Evolutionary conservation across 1,140 invertebrate species (phyloP).

Genomic region (Sminthurides bifidus): DNA sequence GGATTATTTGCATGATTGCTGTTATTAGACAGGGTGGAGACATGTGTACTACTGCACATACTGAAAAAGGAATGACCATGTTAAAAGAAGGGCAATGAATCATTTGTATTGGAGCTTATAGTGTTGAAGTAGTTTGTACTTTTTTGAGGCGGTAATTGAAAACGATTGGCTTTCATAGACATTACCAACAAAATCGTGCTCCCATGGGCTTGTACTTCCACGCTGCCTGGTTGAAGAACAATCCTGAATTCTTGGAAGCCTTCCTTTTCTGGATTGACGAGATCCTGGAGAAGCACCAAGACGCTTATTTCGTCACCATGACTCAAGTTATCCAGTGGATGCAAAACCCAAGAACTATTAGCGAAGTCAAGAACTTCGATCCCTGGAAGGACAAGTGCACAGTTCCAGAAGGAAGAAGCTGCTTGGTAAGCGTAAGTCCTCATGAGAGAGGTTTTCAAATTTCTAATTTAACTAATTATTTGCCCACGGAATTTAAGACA

Average conservation of each 20-base stretch:
- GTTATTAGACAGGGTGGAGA: no score
- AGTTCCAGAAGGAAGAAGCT: slow-evolving; percentile 46
- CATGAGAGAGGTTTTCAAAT: neutral
- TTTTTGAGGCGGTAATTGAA: no score
- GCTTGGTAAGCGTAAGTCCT: slow-evolving; percentile 16
- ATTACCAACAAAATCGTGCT: slow-evolving; percentile 86
- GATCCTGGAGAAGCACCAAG: slow-evolving; percentile 69
- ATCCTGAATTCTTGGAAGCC: slow-evolving; percentile 81
- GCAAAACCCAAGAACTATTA: slow-evolving; percentile 72
- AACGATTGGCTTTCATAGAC: slow-evolving; percentile 37
- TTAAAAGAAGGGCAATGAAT: neutral
- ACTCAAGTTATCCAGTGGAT: slow-evolving; percentile 93
- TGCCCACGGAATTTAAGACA: neutral
- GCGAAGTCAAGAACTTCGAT: slow-evolving; percentile 79
- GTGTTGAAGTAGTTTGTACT: no score
- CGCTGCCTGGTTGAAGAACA: slow-evolving; percentile 89
- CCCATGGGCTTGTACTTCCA: slow-evolving; percentile 90
- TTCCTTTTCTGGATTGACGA: slow-evolving; percentile 93
- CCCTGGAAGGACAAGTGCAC: slow-evolving; percentile 86
- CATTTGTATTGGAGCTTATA: neutral
- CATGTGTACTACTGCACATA: no score
- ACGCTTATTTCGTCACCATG: slow-evolving; percentile 96
- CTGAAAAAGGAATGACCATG: neutral
- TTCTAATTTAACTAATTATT: neutral
- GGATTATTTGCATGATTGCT: neutral